phyloP scores from a whole-genome alignment of 2,888 invertebrate genomes.

The Anodontia alba region DNA sequence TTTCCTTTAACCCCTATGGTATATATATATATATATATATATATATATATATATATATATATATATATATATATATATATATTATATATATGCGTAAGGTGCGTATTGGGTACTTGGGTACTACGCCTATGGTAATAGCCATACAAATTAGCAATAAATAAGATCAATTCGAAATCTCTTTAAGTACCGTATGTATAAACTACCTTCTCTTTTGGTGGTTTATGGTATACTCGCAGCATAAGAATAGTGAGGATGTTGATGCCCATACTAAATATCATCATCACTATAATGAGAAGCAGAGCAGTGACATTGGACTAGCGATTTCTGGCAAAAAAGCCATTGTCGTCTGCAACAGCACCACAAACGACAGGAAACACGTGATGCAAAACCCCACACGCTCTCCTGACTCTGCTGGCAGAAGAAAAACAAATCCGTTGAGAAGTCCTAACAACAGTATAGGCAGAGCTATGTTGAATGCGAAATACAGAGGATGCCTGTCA shows the following conservation, averaged over 20 bases:
- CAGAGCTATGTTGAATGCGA: constrained; percentile 53
- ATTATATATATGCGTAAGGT: no score
- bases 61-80: no score
- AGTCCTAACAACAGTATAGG: constrained; percentile 55
- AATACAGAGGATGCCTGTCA: constrained; percentile 52
- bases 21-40: no score
- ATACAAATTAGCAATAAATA: no score
- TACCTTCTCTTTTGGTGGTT: constrained; percentile 48
- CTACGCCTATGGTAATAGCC: no score
- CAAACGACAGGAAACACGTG: constrained; percentile 62
- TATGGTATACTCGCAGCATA: constrained; percentile 53
- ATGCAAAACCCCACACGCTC: constrained; percentile 59
- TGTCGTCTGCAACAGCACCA: constrained; percentile 57
- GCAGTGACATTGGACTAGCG: constrained; percentile 52
- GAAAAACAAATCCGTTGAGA: constrained; percentile 57
- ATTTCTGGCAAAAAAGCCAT: constrained; percentile 58
- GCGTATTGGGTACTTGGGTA: no score
- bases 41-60: no score
- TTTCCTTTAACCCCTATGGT: no score
- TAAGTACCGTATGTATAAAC: no score
- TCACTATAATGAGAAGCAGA: constrained; percentile 56
- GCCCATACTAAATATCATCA: constrained; percentile 56
- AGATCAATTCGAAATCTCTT: no score
- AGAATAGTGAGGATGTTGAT: constrained; percentile 49
- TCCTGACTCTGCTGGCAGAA: constrained; percentile 56